A percentile compares a stretch with the other conserved stretches of the same genome.
Evolutionary conservation across 2,113 vertebrate genomes (phyloP).

Genomic region (Cairina moschata): DNA sequence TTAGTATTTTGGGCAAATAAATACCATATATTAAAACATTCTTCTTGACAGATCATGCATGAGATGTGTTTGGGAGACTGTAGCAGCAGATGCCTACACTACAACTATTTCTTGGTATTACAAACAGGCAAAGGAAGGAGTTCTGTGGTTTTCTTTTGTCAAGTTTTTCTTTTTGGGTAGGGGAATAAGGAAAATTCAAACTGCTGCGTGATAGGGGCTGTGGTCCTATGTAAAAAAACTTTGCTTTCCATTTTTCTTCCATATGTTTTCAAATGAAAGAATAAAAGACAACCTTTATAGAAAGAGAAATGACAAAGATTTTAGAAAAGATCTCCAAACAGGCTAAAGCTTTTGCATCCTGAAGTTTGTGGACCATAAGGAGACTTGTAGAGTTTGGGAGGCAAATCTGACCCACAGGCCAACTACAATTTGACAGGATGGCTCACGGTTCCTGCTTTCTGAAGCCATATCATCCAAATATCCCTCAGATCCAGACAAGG

Average conservation of each 20-base stretch:
- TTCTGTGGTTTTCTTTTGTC: neutral
- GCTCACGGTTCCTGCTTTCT: neutral
- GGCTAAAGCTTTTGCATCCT: neutral
- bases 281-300: neutral
- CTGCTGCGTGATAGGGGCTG: rapidly evolving
- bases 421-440: neutral
- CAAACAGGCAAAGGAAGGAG: neutral
- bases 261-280: neutral
- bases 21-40: slow-evolving; percentile 23
- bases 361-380: neutral
- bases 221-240: neutral
- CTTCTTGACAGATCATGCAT: neutral
- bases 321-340: neutral
- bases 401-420: neutral
- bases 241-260: neutral
- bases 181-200: neutral
- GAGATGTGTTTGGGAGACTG: neutral
- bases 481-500: neutral
- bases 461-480: neutral
- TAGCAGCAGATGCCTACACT: neutral
- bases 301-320: neutral
- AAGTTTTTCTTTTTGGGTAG: neutral
- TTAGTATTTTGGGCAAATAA: slow-evolving; percentile 21
- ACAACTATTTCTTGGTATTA: neutral
- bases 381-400: neutral